Evolutionary conservation across 2,797 vertebrate species (phyloP).

Genomic region (Avahi laniger): DNA sequence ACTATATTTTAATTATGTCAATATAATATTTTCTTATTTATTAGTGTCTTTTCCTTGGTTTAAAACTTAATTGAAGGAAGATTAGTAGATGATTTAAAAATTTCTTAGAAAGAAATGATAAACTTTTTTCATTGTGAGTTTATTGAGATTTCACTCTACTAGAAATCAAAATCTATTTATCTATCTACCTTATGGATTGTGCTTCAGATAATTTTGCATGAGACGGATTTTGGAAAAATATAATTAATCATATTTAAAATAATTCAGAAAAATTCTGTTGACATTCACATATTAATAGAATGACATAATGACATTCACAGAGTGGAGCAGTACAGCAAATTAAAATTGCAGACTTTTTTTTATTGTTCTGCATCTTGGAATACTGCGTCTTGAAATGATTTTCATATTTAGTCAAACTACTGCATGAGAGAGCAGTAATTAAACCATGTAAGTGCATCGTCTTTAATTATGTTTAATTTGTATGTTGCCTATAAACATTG

Average conservation of each 20-base stretch:
- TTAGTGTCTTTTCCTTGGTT: constrained; percentile 1
- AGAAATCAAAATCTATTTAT: not conserved
- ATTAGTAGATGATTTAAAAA: not conserved
- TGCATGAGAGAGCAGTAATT: constrained; percentile 63
- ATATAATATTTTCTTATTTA: constrained; percentile 11
- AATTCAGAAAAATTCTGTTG: constrained; percentile 29
- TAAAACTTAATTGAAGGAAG: constrained; percentile 27
- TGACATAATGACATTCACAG: not conserved
- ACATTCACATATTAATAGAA: not conserved
- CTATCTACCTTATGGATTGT: not conserved
- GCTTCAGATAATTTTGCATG: constrained; percentile 1
- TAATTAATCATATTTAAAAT: constrained; percentile 11
- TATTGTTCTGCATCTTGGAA: constrained; percentile 37
- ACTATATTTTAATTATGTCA: not conserved
- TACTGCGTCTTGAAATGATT: constrained; percentile 57
- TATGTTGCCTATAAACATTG: constrained; percentile 66
- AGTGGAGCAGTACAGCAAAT: not conserved
- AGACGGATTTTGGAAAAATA: not conserved
- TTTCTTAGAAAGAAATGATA: constrained; percentile 25
- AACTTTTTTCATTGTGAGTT: not conserved
- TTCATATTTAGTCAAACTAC: constrained; percentile 64
- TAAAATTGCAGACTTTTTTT: constrained; percentile 49
- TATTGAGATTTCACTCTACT: not conserved
- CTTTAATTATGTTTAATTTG: constrained; percentile 74
- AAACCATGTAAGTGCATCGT: constrained; percentile 36